Base-by-base conservation (phyloP, 2,888 invertebrate species). In the Celastrina argiolus region DNA sequence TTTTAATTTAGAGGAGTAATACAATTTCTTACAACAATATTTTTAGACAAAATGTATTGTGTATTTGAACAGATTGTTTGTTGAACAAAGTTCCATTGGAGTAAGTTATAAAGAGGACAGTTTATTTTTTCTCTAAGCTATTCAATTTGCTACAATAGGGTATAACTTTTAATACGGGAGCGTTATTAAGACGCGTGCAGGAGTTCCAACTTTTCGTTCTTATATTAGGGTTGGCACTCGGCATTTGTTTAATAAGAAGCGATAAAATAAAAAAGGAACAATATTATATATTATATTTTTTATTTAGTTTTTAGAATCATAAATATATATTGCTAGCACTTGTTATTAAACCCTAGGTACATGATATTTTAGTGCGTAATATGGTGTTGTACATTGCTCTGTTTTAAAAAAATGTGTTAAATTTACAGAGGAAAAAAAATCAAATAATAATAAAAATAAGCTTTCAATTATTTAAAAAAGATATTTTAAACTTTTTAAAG, bases 181-280 rank as follows among this genome's bases (percentile, higher is more conserved):
- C 74, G 75, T 77, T 80, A 79, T 76, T 80, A 80, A 76, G 76
- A 77, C 75, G 74, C 74, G 72, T 72, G 76, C 77, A 76, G 74
- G 74, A 73, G 76, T 78, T 76, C 74, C 69, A 71, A 74, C 70
- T 72, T 76, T 73, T 71, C 64, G 71, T 70, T 68, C 69, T 67
- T 73, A 61, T 31, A n/a, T 7, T 72, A 80, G 80, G 81, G 81
- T 42, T 81, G 77, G 8, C 75, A 66, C 65, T 22, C 12, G 8
- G 12, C 26, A n/a, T 41, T 63, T 41, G 8, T n/a, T 63, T 34
- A 16, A 65, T n/a, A n/a, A n/a, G n/a, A n/a, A n/a, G n/a, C n/a
- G n/a, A n/a, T n/a, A n/a, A n/a, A n/a, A n/a, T n/a, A n/a, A n/a
- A n/a, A n/a, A n/a, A n/a, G n/a, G n/a, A n/a, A n/a, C n/a, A n/a